Conservation (phyloP, 2,797 vertebrate genomes). For the Tauraco hartlaubi region DNA sequence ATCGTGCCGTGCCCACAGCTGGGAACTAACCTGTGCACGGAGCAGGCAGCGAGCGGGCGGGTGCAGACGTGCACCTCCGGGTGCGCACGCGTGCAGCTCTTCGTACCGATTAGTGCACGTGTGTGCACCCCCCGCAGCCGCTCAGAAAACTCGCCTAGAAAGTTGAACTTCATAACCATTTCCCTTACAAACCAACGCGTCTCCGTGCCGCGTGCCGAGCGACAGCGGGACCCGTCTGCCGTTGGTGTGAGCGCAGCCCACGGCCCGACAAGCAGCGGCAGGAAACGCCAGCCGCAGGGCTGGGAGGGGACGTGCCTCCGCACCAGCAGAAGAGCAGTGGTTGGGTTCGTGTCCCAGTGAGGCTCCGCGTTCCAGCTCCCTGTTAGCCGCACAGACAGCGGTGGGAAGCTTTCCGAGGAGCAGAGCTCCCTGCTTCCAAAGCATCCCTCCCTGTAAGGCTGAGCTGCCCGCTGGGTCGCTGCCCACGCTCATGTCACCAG, state of each 20-base stretch:
- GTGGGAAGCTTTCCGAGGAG: background rate
- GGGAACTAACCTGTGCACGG: fast-evolving
- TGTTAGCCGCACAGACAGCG: background rate
- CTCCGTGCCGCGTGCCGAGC: background rate
- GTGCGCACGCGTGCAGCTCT: background rate
- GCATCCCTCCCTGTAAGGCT: background rate
- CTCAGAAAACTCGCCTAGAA: background rate
- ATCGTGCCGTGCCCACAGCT: background rate
- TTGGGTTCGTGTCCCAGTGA: background rate
- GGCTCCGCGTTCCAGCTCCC: background rate
- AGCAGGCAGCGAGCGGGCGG: background rate
- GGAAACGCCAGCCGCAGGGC: background rate
- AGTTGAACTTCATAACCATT: background rate
- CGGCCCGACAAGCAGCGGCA: fast-evolving
- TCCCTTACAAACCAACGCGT: background rate
- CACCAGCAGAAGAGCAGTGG: fast-evolving
- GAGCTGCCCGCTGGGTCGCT: background rate
- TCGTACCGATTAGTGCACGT: too few species aligned
- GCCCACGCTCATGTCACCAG: fast-evolving
- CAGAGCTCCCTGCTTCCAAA: background rate
- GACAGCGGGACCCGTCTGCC: background rate
- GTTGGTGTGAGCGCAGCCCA: background rate
- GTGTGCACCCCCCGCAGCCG: too few species aligned
- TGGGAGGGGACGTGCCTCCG: background rate
- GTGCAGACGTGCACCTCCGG: too few species aligned